A percentile compares a stretch with the other conserved stretches of the same genome.
Conservation (phyloP, 2,888 invertebrate genomes). For the Phragmatobia fuliginosa region DNA sequence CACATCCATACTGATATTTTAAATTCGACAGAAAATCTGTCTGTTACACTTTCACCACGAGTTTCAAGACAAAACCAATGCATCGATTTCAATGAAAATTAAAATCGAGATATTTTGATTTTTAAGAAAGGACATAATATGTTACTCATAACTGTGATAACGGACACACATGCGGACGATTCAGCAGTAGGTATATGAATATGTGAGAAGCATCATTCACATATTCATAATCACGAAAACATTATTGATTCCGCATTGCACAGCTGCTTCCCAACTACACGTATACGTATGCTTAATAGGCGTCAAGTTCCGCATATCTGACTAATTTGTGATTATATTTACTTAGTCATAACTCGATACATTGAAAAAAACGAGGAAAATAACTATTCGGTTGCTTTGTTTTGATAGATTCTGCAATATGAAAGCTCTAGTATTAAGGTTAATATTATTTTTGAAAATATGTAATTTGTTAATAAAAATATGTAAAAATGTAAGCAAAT, state of each 20-base stretch:
- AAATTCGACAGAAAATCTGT: too few species aligned
- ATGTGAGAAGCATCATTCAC: background rate
- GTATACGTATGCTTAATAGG: conserved; percentile 37
- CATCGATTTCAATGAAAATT: too few species aligned
- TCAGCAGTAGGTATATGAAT: too few species aligned
- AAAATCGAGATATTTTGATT: too few species aligned
- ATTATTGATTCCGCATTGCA: conserved; percentile 48
- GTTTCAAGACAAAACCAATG: too few species aligned
- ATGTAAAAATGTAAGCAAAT: background rate
- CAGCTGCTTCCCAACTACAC: conserved; percentile 44
- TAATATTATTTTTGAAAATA: background rate
- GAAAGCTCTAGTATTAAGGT: background rate
- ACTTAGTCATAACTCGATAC: conserved; percentile 24
- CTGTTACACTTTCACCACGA: too few species aligned
- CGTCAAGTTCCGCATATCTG: conserved; percentile 52
- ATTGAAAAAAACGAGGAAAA: conserved; percentile 15
- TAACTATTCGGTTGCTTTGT: conserved; percentile 1
- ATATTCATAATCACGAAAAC: conserved; percentile 45
- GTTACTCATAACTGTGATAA: too few species aligned
- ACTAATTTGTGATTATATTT: conserved; percentile 45
- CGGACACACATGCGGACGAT: too few species aligned
- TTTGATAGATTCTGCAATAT: background rate
- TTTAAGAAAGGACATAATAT: too few species aligned
- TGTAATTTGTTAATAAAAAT: too few species aligned
- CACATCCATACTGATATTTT: too few species aligned